Conservation (phyloP, 2,888 invertebrate genomes). For the Clitarchus hookeri region DNA sequence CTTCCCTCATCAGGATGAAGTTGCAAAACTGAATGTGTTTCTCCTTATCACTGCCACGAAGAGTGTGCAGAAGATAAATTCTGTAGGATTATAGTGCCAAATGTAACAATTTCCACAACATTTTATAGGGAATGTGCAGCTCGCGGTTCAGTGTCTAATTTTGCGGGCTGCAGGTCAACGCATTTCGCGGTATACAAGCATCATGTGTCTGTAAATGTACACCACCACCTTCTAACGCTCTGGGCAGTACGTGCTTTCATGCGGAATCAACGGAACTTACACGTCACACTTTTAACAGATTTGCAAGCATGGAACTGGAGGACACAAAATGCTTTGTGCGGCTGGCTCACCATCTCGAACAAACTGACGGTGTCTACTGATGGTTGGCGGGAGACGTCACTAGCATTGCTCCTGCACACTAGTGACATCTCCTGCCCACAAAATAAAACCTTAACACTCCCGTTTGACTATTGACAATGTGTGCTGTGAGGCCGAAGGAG, state of each 20-base stretch:
- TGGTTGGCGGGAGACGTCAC: background rate
- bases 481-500: no score
- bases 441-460: no score
- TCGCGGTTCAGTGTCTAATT: no score
- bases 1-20: background rate
- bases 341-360: background rate
- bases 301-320: constrained; percentile 2
- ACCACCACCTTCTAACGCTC: background rate
- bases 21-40: background rate
- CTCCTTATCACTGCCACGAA: no score
- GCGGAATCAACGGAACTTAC: background rate
- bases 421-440: background rate
- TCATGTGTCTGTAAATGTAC: background rate
- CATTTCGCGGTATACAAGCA: no score
- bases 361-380: background rate
- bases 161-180: no score
- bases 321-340: background rate
- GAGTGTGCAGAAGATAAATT: no score
- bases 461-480: no score
- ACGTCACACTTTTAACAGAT: background rate
- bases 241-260: background rate
- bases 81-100: no score
- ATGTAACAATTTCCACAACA: no score
- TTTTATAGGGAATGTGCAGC: no score
- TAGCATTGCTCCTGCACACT: background rate